These are phyloP conservation scores for Pachypsylla venusta DNA, from an alignment of 1,140 invertebrate species.

Conservation along the genomic window DNA sequence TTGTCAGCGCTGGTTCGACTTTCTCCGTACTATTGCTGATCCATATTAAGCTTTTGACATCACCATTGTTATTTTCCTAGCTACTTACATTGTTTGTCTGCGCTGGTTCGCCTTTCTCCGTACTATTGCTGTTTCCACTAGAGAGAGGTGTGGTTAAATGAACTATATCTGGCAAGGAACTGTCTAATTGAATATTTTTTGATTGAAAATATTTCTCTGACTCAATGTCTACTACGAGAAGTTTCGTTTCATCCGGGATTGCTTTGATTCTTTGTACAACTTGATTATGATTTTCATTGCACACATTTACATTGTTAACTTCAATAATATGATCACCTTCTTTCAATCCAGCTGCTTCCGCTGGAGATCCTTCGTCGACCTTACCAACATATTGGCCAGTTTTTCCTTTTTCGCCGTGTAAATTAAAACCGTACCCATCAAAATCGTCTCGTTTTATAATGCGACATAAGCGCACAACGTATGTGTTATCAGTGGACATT, in stretches of 20 bases:
- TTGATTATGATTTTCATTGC: conserved; percentile 87
- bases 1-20: no score
- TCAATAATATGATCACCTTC: conserved; percentile 87
- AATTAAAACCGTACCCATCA: conserved; percentile 96
- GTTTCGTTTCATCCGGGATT: conserved; percentile 64
- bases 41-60: no score
- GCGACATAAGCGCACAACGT: conserved; percentile 52
- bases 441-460: conserved; percentile 82
- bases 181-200: conserved; percentile 45
- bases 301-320: conserved; percentile 84
- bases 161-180: conserved; percentile 38
- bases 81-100: not conserved
- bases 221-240: conserved; percentile 73
- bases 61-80: no score
- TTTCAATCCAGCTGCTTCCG: conserved; percentile 71
- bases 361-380: conserved; percentile 85
- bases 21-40: no score
- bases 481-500: not conserved
- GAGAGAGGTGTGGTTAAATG: conserved; percentile 17
- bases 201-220: conserved; percentile 60
- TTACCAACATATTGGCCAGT: conserved; percentile 94
- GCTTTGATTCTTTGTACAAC: conserved; percentile 86
- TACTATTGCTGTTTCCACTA: conserved; percentile 6
- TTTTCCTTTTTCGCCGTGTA: conserved; percentile 93
- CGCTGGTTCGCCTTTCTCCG: not conserved